Conservation (phyloP, 2,888 invertebrate species). For the Nomada ruficornis region DNA sequence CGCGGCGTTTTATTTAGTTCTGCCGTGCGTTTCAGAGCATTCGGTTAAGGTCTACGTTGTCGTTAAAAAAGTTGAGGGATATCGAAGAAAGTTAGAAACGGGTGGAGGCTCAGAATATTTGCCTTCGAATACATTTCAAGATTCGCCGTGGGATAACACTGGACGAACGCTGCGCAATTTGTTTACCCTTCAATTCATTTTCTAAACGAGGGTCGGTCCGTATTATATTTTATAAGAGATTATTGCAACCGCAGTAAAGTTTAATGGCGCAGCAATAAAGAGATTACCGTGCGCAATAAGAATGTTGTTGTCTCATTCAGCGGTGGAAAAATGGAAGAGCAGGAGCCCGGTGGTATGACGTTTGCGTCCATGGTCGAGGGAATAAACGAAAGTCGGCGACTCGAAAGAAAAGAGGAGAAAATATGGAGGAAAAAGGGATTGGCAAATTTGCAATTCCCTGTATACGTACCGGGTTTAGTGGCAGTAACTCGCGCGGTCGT, state of each 20-base stretch:
- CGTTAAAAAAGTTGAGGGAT: background rate
- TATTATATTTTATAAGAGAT: no score
- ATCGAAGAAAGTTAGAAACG: background rate
- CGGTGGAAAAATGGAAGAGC: background rate
- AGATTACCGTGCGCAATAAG: background rate
- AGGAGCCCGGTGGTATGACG: background rate
- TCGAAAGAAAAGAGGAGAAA: slow-evolving; percentile 1
- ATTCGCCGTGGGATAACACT: background rate
- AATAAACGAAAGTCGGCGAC: background rate
- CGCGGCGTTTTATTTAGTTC: background rate
- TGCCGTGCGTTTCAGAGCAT: background rate
- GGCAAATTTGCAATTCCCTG: slow-evolving; percentile 11
- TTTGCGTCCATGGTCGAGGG: slow-evolving; percentile 3
- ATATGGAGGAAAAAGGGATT: slow-evolving; percentile 10
- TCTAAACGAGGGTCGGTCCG: background rate
- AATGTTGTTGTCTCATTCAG: background rate
- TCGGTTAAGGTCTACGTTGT: background rate
- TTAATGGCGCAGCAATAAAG: background rate
- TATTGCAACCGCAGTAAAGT: background rate
- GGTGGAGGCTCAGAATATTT: background rate
- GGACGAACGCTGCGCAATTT: background rate
- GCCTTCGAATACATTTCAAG: background rate
- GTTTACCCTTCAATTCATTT: background rate
- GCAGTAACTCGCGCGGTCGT: background rate
- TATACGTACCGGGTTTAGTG: no score